Base-by-base conservation (phyloP, 2,888 invertebrate species). In the Spisula subtruncata region DNA sequence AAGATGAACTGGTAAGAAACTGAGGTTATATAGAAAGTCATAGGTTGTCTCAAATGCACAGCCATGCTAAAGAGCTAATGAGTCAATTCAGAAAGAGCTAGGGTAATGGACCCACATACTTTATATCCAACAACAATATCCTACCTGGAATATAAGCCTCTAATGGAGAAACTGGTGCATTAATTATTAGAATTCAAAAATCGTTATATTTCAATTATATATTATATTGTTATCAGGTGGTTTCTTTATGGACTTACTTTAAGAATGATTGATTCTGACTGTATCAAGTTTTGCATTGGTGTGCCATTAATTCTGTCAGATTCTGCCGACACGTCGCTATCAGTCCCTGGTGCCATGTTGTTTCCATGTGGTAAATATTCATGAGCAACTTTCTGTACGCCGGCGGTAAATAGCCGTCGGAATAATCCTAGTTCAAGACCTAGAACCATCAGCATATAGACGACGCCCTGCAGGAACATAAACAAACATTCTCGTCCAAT, bases 401-500 rank as follows among this genome's bases (percentile, higher is more conserved):
- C 18, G 25, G 32, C 29, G 16, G 75, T 35, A 75, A 32, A 75
- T 0, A 88, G 48, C 60, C 90, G 82, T 20, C 85, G 79, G 20
- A 94, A 35, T 14, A 93, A 2, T 0, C 93, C 93, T 48, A 91
- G 89, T 81, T 99, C 98, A 5, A 98, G 96, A 6, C 98, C 89
- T 87, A 98, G 97, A 16, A 98, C 97, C 0, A 98, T 90, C 0
- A 96, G 12, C 96, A 98, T 98, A 88, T 98, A 97, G 0, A 98
- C 83, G 0, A 97, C 85, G 1, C 98, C 97, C 1, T 97, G 97
- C 0, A 97, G 66, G 0, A 97, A 90, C 96, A 98, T 97, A 93
- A 97, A 97, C 0, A 97, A 81, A 1, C 98, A 92, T 96, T 98
- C 98, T 0, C 98, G 97, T 32, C 98, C 97, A 71, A 98, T 97